Conservation (phyloP, 1,140 invertebrate species). For the Halesus radiatus region DNA sequence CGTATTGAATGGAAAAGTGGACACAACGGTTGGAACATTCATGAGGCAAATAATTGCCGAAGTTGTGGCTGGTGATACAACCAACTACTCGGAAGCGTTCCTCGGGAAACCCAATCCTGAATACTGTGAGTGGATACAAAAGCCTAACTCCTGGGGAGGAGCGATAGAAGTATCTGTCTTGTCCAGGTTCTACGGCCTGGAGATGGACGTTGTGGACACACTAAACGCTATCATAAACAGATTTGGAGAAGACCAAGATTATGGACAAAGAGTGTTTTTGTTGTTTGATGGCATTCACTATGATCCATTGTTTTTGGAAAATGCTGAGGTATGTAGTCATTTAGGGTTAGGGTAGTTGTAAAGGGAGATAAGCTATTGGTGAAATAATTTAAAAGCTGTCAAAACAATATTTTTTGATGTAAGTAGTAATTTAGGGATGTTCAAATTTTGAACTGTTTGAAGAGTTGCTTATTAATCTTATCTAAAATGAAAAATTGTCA, state of each 20-base stretch:
- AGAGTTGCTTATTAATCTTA: no score
- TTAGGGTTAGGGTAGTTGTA: background rate
- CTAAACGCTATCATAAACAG: constrained; percentile 90
- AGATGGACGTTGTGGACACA: constrained; percentile 95
- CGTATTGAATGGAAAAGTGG: constrained; percentile 81
- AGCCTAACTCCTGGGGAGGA: constrained; percentile 92
- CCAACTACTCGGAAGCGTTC: constrained; percentile 88
- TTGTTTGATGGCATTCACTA: constrained; percentile 98
- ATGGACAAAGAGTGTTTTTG: constrained; percentile 86
- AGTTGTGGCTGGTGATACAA: constrained; percentile 81
- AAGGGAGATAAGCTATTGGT: no score
- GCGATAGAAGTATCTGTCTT: constrained; percentile 92
- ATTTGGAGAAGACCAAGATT: constrained; percentile 94
- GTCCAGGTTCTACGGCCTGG: constrained; percentile 89
- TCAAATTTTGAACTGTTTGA: no score
- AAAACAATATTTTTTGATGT: no score
- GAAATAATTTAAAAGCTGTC: no score
- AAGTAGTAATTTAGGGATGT: no score
- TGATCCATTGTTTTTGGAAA: constrained; percentile 91
- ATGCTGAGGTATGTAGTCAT: constrained; percentile 28
- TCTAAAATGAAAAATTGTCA: no score
- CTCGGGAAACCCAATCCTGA: constrained; percentile 88
- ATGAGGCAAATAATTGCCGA: constrained; percentile 91
- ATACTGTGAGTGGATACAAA: constrained; percentile 91
- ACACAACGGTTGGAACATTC: constrained; percentile 77